A percentile compares a stretch with the other conserved stretches of the same genome.
Conservation (phyloP, 1,140 invertebrate genomes). For the Luehdorfia chinensis region DNA sequence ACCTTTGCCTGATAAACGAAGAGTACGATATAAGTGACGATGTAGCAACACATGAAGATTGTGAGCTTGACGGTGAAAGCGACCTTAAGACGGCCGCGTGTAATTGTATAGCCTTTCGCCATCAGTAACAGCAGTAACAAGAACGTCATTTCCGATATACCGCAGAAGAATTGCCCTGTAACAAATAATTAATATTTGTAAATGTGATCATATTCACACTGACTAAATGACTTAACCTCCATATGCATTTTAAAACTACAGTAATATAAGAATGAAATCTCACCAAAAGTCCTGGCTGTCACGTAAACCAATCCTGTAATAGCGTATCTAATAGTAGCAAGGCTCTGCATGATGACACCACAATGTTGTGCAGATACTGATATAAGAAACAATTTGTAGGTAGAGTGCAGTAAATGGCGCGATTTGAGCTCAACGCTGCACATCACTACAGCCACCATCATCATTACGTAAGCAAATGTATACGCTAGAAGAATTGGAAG, state of each 20-base stretch:
- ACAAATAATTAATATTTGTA: neutral
- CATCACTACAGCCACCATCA: slow-evolving; percentile 80
- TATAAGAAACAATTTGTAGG: slow-evolving; percentile 90
- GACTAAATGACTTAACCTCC: too few species aligned
- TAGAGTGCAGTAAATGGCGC: slow-evolving; percentile 89
- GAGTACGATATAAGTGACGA: slow-evolving; percentile 82
- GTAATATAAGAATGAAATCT: too few species aligned
- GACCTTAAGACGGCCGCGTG: slow-evolving; percentile 85
- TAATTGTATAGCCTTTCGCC: slow-evolving; percentile 94
- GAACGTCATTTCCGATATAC: slow-evolving; percentile 84
- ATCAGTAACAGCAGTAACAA: slow-evolving; percentile 88
- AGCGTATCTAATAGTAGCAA: slow-evolving; percentile 85
- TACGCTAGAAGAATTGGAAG: slow-evolving; percentile 83
- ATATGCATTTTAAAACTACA: too few species aligned
- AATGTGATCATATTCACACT: too few species aligned
- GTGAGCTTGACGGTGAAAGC: slow-evolving; percentile 85
- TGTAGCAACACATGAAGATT: slow-evolving; percentile 88
- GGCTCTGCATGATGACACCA: slow-evolving; percentile 81
- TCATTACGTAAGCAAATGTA: slow-evolving; percentile 80
- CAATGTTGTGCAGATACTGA: slow-evolving; percentile 82
- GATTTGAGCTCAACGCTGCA: slow-evolving; percentile 84
- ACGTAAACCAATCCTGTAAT: slow-evolving; percentile 81
- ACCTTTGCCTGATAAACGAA: slow-evolving; percentile 89
- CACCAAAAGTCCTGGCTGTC: slow-evolving; percentile 80
- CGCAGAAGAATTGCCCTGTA: slow-evolving; percentile 84